Conservation (phyloP, 2,797 vertebrate species). For the Malacoctenus gilli region DNA sequence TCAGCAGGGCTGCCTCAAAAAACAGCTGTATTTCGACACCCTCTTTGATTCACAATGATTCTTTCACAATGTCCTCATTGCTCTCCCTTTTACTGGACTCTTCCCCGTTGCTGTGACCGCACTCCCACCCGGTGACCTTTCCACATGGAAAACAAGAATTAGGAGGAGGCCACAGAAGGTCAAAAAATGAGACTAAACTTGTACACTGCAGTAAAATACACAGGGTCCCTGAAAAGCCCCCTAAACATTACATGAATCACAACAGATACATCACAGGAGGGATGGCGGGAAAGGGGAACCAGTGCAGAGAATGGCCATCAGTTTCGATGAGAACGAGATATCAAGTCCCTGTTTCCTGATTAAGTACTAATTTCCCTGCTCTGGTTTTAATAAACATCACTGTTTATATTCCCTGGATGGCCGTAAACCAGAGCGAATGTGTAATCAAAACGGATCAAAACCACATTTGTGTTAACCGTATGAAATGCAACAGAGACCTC, state of each 20-base stretch:
- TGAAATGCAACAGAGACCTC: neutral
- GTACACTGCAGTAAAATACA: neutral
- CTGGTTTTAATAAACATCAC: slow-evolving; percentile 2
- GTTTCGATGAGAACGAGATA: slow-evolving; percentile 10
- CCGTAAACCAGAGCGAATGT: neutral
- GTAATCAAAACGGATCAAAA: slow-evolving; percentile 15
- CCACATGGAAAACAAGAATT: no score
- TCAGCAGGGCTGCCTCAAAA: slow-evolving; percentile 1
- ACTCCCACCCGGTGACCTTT: slow-evolving; percentile 8
- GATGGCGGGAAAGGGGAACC: no score
- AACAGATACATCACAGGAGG: neutral
- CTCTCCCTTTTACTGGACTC: neutral
- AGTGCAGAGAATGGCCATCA: neutral
- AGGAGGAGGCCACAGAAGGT: no score
- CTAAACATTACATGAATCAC: no score
- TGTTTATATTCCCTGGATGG: slow-evolving; percentile 32
- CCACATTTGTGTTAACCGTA: neutral
- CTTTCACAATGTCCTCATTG: neutral
- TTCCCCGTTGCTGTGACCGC: neutral
- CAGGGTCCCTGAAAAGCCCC: neutral
- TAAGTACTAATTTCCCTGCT: slow-evolving; percentile 23
- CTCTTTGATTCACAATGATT: neutral
- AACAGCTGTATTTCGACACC: slow-evolving; percentile 11
- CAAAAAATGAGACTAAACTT: neutral
- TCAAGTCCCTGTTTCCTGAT: slow-evolving; percentile 33